Conservation (phyloP, 2,113 vertebrate species). For the Eretmochelys imbricata region DNA sequence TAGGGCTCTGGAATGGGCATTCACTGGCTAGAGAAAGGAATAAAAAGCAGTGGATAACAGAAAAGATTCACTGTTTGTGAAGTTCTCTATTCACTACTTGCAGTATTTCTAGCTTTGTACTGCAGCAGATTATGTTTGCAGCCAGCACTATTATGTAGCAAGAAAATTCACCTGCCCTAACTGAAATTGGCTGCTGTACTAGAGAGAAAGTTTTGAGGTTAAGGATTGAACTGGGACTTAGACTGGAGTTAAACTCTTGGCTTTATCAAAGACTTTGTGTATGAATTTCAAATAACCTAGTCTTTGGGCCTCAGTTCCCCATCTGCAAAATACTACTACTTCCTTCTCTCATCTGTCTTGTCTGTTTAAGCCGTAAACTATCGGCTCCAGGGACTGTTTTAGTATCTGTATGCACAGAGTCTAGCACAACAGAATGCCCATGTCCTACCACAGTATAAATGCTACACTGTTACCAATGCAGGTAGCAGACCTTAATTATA, state of each 20-base stretch:
- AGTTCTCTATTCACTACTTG: background rate
- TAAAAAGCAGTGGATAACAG: background rate
- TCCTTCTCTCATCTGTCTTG: background rate
- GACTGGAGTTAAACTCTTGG: background rate
- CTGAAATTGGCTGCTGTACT: background rate
- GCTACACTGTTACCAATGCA: background rate
- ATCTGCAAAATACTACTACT: background rate
- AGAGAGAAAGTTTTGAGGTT: background rate
- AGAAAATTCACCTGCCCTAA: background rate
- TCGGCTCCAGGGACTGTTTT: background rate
- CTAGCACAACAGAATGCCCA: background rate
- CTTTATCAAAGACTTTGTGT: background rate
- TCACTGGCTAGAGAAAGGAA: constrained; percentile 23
- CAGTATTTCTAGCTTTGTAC: background rate
- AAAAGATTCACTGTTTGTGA: constrained; percentile 12
- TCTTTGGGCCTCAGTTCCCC: background rate
- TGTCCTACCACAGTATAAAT: fast-evolving
- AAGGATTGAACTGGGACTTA: background rate
- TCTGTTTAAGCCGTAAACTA: background rate
- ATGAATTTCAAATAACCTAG: background rate
- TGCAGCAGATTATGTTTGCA: background rate
- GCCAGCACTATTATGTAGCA: background rate
- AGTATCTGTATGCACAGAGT: fast-evolving
- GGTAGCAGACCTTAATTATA: background rate
- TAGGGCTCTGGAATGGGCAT: background rate